A percentile compares a stretch with the other conserved stretches of the same genome.
Conservation (phyloP, 2,113 vertebrate genomes). For the Myotis lucifugus region DNA sequence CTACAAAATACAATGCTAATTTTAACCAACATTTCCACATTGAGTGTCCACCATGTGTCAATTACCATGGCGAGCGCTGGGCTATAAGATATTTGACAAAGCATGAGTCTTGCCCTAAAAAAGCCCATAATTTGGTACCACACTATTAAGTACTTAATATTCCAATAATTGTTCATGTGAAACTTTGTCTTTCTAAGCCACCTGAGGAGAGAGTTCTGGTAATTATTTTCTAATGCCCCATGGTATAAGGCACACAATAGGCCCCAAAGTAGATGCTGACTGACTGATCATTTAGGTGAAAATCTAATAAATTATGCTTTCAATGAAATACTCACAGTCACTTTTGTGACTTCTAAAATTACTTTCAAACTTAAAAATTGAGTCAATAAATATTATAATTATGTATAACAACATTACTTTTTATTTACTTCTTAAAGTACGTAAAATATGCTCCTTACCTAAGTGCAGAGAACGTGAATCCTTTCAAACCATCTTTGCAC, state of each 20-base stretch:
- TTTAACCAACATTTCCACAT: not conserved
- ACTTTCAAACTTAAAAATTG: slow-evolving; percentile 20
- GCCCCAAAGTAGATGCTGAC: not conserved
- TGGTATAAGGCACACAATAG: not conserved
- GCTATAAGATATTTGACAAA: not conserved
- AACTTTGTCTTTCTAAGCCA: slow-evolving; percentile 7
- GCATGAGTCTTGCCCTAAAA: not conserved
- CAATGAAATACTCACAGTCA: not conserved
- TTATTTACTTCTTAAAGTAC: not conserved
- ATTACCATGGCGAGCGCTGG: not conserved
- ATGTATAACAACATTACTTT: not conserved
- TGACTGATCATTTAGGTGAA: not conserved
- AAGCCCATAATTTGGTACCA: not conserved
- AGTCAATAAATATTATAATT: not conserved
- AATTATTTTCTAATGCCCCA: slow-evolving; percentile 25
- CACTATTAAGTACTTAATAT: not conserved
- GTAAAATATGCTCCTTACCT: slow-evolving; percentile 77
- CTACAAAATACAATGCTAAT: not conserved
- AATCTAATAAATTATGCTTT: not conserved
- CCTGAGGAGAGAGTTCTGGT: not conserved
- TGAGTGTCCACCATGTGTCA: not conserved
- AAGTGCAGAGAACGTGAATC: slow-evolving; percentile 89
- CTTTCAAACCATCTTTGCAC: slow-evolving; percentile 97
- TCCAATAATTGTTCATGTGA: not conserved
- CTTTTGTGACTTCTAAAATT: slow-evolving; percentile 16